Base-by-base conservation (phyloP, 1,140 invertebrate species). In the Cydia pomonella region DNA sequence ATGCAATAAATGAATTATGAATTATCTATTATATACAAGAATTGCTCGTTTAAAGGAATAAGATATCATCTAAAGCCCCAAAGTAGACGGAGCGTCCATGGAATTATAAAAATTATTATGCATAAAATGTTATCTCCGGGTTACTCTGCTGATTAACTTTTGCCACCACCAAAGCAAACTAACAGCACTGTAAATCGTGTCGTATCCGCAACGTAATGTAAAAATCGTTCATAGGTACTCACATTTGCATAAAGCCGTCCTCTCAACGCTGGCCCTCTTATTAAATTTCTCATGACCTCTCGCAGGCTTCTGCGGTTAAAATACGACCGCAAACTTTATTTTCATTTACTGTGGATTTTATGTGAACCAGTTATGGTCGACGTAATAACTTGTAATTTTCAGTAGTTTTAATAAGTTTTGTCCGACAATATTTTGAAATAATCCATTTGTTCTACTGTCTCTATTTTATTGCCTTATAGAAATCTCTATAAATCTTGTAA, bases 261-360 rank as follows among this genome's bases (percentile, higher is more conserved):
- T 64, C 69, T 76, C 75, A 73, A 73, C 53, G 73, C 76, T 69
- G 33, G 73, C 76, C 73, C 50, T 77, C 73, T 77, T 77, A 77
- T 77, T 77, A 77, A 77, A 77, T 77, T 77, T 77, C 66, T 77
- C 66, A 72, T 73, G 71, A 76, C 75, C 75, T 74, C 33, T 64
- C 44, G 21, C 44, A 72, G 63, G 66, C 74, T 74, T 72, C 44
- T 23, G 47, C 75, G 69, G 62, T 69, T 69, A 69, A 69, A 69
- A 69, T 69, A 69, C 64, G 64, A 69, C 64, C 64, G 64, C 64
- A 33, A 69, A 69, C 64, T 69, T 69, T 69, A 69, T 69, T 33
- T 69, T 69, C 64, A 69, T 69, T 69, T 69, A 69, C 64, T 38
- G 27, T 38, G 33, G 64, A 64, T 69, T 33, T 69, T 69, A 33